These are phyloP conservation scores for Dromiciops gliroides DNA, from an alignment of 2,113 vertebrate species.

Conservation along the genomic window DNA sequence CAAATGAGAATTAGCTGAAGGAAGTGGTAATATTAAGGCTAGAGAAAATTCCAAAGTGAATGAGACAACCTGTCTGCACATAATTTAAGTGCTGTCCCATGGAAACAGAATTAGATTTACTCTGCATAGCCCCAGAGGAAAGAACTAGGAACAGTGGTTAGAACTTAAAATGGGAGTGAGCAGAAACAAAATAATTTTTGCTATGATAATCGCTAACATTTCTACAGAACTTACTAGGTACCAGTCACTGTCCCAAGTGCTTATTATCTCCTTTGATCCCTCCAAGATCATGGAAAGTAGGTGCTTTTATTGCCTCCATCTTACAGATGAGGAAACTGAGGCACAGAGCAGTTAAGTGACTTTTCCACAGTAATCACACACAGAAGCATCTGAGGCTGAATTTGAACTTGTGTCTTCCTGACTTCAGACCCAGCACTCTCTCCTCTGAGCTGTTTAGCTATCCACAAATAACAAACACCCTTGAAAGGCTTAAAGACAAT, in stretches of 20 bases:
- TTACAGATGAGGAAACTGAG: not conserved
- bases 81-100: not conserved
- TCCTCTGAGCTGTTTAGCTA: not conserved
- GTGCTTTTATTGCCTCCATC: not conserved
- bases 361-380: not conserved
- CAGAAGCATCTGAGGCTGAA: not conserved
- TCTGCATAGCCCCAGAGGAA: not conserved
- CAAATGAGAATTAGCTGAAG: not conserved
- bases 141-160: not conserved
- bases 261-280: not conserved
- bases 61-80: not conserved
- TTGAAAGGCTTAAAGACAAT: not conserved
- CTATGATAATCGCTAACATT: not conserved
- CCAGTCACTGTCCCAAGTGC: not conserved
- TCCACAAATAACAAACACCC: too few relatives aligned
- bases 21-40: not conserved
- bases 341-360: not conserved
- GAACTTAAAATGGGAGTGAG: not conserved
- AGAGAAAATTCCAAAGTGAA: not conserved
- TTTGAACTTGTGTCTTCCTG: not conserved
- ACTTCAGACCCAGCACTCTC: not conserved
- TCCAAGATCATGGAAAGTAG: not conserved
- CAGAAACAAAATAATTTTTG: not conserved
- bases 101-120: not conserved
- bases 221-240: not conserved